Percentiles rank a stretch among this genome's conserved stretches.
Evolutionary conservation across 2,113 vertebrate species (phyloP).

Genomic region (Psilopsiagon aurifrons): DNA sequence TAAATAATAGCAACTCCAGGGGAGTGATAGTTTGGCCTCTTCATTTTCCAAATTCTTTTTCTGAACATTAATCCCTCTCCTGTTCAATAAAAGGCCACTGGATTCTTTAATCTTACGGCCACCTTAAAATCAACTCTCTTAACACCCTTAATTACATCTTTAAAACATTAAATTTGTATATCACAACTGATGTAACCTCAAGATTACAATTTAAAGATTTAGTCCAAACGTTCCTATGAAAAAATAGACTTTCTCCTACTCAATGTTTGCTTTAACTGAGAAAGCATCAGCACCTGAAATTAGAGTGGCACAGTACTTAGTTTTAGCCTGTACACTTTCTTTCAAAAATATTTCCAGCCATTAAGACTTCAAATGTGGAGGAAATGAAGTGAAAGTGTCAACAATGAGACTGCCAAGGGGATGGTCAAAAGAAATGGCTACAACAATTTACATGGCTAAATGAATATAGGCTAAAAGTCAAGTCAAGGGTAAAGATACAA

Average conservation of each 20-base stretch:
- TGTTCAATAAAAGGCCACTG: background rate
- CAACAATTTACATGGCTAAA: constrained; percentile 49
- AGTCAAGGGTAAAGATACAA: constrained; percentile 71
- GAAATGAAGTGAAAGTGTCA: constrained; percentile 19
- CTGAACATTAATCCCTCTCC: background rate
- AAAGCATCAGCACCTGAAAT: background rate
- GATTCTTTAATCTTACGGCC: background rate
- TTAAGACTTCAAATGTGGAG: background rate
- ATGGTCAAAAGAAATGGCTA: constrained; percentile 64
- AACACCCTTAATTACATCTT: background rate
- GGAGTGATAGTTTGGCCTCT: background rate
- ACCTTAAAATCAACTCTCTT: background rate
- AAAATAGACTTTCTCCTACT: background rate
- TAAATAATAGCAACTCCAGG: background rate
- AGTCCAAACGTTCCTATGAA: background rate
- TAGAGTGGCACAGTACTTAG: background rate
- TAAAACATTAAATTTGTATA: background rate
- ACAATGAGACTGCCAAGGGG: constrained; percentile 70
- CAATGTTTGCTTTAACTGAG: background rate
- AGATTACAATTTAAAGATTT: background rate
- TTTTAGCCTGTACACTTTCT: background rate
- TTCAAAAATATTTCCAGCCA: background rate
- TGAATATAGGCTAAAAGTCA: constrained; percentile 73
- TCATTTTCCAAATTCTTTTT: background rate
- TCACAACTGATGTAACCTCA: background rate